phyloP scores from a whole-genome alignment of 2,113 vertebrate genomes.

The Onychostoma macrolepis region DNA sequence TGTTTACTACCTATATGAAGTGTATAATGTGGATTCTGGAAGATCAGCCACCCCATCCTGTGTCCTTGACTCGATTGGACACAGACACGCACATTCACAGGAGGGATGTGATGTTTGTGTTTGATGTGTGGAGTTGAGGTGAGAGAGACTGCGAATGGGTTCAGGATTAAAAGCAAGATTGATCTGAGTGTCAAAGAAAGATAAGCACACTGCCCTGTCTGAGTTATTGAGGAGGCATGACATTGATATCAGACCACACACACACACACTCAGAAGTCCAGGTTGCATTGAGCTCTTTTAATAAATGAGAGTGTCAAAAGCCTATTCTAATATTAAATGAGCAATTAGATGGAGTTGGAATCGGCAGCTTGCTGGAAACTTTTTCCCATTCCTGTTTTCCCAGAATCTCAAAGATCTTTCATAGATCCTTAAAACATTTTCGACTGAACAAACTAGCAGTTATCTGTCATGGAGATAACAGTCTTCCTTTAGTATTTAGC shows the following conservation, averaged over 20 bases:
- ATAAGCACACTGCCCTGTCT: constrained; percentile 59
- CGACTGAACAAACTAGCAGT: constrained; percentile 6
- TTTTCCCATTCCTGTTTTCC: constrained; percentile 17
- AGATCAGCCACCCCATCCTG: constrained; percentile 37
- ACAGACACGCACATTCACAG: constrained; percentile 5
- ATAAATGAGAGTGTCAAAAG: constrained; percentile 40
- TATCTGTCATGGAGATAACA: constrained; percentile 35
- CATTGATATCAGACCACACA: constrained; percentile 54
- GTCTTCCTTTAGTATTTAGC: constrained; percentile 29
- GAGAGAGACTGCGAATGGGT: constrained; percentile 49
- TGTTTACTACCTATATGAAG: constrained; percentile 35
- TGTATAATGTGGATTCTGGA: constrained; percentile 37
- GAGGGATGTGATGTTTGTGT: constrained; percentile 47
- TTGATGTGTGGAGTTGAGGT: constrained; percentile 48
- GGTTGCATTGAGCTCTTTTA: constrained; percentile 18
- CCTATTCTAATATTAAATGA: constrained; percentile 52
- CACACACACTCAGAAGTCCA: not conserved
- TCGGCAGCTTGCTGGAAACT: constrained; percentile 1
- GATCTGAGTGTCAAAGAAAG: constrained; percentile 63
- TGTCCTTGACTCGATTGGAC: constrained; percentile 49
- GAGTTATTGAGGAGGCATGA: constrained; percentile 56
- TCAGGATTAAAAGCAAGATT: constrained; percentile 59
- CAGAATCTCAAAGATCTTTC: not conserved
- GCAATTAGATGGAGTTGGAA: constrained; percentile 37
- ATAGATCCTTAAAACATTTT: constrained; percentile 6